Conservation (phyloP, 2,113 vertebrate genomes). For the Litocranius walleri region DNA sequence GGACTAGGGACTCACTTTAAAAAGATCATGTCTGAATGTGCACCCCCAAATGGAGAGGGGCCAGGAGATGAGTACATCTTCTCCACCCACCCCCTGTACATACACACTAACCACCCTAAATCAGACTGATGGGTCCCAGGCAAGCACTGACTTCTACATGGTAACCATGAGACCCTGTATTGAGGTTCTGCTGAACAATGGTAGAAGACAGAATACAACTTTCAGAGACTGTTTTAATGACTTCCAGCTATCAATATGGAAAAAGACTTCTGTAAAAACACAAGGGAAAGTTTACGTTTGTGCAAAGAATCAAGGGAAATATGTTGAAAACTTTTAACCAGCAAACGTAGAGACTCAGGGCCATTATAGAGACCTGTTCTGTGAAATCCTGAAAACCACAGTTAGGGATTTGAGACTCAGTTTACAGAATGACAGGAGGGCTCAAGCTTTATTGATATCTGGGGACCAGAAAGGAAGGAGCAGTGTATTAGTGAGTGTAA, state of each 20-base stretch:
- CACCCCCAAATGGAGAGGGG: background rate
- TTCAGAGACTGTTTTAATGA: background rate
- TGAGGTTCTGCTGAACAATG: background rate
- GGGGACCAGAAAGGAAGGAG: background rate
- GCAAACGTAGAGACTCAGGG: background rate
- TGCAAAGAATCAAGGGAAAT: background rate
- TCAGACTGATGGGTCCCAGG: background rate
- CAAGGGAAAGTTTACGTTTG: background rate
- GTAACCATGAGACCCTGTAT: background rate
- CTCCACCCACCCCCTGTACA: no score
- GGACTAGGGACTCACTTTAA: background rate
- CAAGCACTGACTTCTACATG: background rate
- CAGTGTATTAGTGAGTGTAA: background rate
- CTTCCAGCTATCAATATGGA: background rate
- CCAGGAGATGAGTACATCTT: background rate
- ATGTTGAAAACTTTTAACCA: background rate
- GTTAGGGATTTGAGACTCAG: background rate
- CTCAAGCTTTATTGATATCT: background rate
- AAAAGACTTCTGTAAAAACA: background rate
- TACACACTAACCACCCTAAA: background rate
- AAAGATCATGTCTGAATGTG: background rate
- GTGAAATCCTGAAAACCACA: background rate
- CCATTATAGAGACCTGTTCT: background rate
- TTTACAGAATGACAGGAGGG: background rate
- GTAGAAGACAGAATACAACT: background rate